These are phyloP conservation scores for Leucoma salicis DNA, from an alignment of 2,888 invertebrate species.

Conservation along the genomic window DNA sequence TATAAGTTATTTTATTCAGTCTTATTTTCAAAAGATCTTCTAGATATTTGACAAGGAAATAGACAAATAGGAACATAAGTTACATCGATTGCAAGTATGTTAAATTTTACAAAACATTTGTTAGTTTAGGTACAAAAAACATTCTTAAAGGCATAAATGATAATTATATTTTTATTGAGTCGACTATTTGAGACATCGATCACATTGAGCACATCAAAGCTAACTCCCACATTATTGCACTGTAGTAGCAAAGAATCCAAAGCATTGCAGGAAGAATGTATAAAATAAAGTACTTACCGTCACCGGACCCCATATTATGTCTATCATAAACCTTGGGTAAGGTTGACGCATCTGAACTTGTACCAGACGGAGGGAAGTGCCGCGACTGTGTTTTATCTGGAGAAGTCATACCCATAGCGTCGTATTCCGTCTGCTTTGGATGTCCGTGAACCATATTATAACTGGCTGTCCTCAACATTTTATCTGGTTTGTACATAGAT, in stretches of 20 bases:
- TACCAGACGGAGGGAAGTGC: slow-evolving; percentile 56
- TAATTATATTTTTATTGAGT: slow-evolving; percentile 7
- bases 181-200: slow-evolving; percentile 1
- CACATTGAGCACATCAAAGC: slow-evolving; percentile 40
- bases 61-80: not conserved
- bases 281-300: slow-evolving; percentile 59
- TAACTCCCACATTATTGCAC: slow-evolving; percentile 33
- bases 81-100: not conserved
- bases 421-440: slow-evolving; percentile 57
- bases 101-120: too few relatives aligned
- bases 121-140: slow-evolving; percentile 1
- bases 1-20: not conserved
- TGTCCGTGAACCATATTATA: slow-evolving; percentile 61
- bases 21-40: not conserved
- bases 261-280: slow-evolving; percentile 26
- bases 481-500: slow-evolving; percentile 63
- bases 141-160: slow-evolving; percentile 5
- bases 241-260: slow-evolving; percentile 41
- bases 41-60: not conserved
- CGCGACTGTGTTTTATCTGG: slow-evolving; percentile 57
- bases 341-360: slow-evolving; percentile 49
- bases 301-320: slow-evolving; percentile 62
- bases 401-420: slow-evolving; percentile 43
- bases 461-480: slow-evolving; percentile 64
- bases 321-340: slow-evolving; percentile 67